Conservation (phyloP, 2,888 invertebrate species). For the Seira sanloemensis region DNA sequence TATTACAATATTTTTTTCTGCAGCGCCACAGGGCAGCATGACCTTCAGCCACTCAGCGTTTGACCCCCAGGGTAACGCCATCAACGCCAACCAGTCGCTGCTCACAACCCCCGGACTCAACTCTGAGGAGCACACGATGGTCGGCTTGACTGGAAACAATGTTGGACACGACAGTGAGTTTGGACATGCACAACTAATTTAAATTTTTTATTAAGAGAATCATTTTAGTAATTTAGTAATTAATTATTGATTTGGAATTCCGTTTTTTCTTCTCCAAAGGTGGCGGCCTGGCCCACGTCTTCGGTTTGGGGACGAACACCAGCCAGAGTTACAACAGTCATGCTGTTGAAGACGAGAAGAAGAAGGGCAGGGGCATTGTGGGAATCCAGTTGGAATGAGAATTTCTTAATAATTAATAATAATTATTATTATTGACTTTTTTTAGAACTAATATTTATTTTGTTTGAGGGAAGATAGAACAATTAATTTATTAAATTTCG, state of each 20-base stretch:
- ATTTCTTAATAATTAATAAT: too few species aligned
- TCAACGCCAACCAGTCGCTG: constrained; percentile 18
- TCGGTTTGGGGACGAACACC: background rate
- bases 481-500: too few species aligned
- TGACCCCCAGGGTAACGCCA: constrained; percentile 17
- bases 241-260: background rate
- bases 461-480: too few species aligned
- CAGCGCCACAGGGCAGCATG: constrained; percentile 26
- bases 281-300: constrained; percentile 25
- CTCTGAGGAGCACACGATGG: constrained; percentile 32
- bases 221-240: background rate
- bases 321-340: constrained; percentile 42
- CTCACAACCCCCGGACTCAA: background rate
- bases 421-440: too few species aligned
- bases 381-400: background rate
- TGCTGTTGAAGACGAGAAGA: constrained; percentile 3
- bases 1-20: background rate
- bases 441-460: too few species aligned
- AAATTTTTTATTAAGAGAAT: background rate
- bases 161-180: constrained; percentile 28
- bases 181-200: background rate
- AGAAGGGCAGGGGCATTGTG: background rate
- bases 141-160: constrained; percentile 4
- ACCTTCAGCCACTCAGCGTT: constrained; percentile 27
- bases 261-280: background rate